Percentiles rank a stretch among this genome's conserved stretches.
These are phyloP conservation scores for Stichopus horrens DNA, from an alignment of 53 echinoderm and acorn worm species.

Conservation along the genomic window DNA sequence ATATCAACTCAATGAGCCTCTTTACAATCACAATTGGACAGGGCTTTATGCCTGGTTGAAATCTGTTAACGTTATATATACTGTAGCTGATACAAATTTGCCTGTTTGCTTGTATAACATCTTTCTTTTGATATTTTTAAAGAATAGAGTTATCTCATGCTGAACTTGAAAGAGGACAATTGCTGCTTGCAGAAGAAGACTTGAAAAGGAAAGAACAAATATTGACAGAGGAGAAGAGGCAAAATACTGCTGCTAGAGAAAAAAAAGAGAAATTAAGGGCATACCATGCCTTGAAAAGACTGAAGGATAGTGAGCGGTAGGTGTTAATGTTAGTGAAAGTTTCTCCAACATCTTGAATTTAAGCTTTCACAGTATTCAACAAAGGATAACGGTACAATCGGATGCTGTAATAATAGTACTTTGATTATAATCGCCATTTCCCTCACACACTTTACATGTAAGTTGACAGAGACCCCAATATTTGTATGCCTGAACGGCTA, in stretches of 20 bases:
- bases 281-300: constrained; percentile 68
- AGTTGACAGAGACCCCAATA: no score
- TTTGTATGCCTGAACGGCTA: no score
- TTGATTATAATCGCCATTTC: no score
- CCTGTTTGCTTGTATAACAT: background rate
- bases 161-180: constrained; percentile 85
- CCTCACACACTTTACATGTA: no score
- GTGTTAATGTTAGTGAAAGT: background rate
- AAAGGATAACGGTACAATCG: no score
- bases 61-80: no score
- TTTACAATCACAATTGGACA: no score
- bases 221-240: constrained; percentile 67
- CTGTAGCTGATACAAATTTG: no score
- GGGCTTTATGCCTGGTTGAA: background rate
- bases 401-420: no score
- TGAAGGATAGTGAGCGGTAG: constrained; percentile 74
- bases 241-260: constrained; percentile 71
- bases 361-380: no score
- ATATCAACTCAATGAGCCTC: no score
- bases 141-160: constrained; percentile 80
- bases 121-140: background rate
- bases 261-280: constrained; percentile 76
- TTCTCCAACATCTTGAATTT: no score
- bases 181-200: constrained; percentile 81
- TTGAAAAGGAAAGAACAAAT: constrained; percentile 73